Base-by-base conservation (phyloP, 1,140 invertebrate genomes). In the Luehdorfia chinensis region DNA sequence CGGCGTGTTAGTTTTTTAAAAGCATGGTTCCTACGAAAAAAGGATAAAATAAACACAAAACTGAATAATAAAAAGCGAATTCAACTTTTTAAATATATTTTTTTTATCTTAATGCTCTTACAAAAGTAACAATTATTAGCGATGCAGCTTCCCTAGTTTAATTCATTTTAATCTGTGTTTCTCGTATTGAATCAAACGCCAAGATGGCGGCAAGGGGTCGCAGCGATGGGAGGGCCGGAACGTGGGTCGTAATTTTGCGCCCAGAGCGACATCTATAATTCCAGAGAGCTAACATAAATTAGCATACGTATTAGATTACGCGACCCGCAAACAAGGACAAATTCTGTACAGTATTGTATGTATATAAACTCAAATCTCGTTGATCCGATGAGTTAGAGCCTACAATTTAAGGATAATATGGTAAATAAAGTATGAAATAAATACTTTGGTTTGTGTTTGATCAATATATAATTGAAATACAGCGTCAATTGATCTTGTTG, bases 281-380 rank as follows among this genome's bases (percentile, higher is more conserved):
- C 77, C 59, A 36, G 49, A 57, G 55, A 54, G 76, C 71, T 69
- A 72, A 73, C 72, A 72, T 80, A 73, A 81, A 84, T 84, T 84
- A 76, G 75, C 75, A 81, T 79, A 80, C 67, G 74, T 79, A 79
- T 84, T 84, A 78, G 75, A 84, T 70, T 73, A 57, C 55, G 36
- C 46, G 39, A 21, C 19, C 50, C 56, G 43, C 34, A 39, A 39
- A 43, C 53, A 51, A 52, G 55, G 59, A 73, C 65, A 60, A 70
- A 77, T 77, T 78, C 61, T 57, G 50, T 65, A 52, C 70, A 62
- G 56, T 68, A 66, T 43, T 66, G n/a, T n/a, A n/a, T n/a, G n/a
- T n/a, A n/a, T n/a, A 47, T 71, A 63, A 46, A 48, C 51, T 55
- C 41, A 57, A 32, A 39, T 30, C 36, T 30, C 25, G n/a, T 33